phyloP scores from a whole-genome alignment of 2,797 vertebrate genomes.

The Hemibagrus guttatus region DNA sequence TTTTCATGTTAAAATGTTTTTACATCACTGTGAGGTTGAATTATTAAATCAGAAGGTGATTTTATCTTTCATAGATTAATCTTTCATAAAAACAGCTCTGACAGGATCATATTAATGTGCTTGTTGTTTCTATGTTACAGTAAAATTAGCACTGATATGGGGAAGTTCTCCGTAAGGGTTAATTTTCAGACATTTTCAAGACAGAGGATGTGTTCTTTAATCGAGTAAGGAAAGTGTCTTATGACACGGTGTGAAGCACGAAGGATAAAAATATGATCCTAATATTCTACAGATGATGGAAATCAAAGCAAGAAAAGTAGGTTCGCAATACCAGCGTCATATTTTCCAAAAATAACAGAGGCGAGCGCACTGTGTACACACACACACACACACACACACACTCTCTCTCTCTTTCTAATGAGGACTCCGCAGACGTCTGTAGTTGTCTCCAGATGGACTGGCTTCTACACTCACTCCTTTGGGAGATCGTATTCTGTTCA shows the following conservation, averaged over 20 bases:
- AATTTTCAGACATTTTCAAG: background rate
- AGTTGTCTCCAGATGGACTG: conserved; percentile 40
- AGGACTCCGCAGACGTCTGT: conserved; percentile 22
- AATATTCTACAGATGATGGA: background rate
- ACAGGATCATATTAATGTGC: too few species aligned
- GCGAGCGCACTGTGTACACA: background rate
- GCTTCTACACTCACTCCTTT: conserved; percentile 17
- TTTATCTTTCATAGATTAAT: too few species aligned
- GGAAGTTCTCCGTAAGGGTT: background rate
- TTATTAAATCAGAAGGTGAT: background rate
- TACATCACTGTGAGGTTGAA: background rate
- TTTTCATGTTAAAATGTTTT: background rate
- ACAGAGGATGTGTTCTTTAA: background rate
- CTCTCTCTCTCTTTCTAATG: conserved; percentile 4
- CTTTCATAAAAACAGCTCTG: too few species aligned
- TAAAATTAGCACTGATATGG: too few species aligned
- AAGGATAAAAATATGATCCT: background rate
- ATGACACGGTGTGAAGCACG: background rate
- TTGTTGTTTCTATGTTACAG: too few species aligned
- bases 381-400: conserved; percentile 12
- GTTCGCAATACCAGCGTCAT: background rate
- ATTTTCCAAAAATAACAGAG: conserved; percentile 42
- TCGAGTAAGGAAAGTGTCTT: background rate
- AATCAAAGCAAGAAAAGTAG: background rate
- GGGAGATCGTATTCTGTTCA: conserved; percentile 16